Conservation (phyloP, 1,140 invertebrate species). For the Apis dorsata region DNA sequence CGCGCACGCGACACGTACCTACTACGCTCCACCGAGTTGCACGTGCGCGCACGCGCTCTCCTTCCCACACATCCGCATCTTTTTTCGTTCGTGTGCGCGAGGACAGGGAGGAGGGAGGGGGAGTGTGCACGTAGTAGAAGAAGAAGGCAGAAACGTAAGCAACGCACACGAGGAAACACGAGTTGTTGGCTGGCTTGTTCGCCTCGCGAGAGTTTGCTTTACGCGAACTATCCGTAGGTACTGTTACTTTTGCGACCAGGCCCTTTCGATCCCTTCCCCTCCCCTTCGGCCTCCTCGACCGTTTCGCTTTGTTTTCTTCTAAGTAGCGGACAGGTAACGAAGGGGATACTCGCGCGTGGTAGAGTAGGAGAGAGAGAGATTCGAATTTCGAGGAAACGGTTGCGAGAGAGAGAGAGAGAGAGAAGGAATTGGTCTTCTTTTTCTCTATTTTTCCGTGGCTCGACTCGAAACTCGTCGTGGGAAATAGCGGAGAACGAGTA, state of each 20-base stretch:
- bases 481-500: conserved; percentile 30
- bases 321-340: conserved; percentile 29
- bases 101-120: not conserved
- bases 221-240: conserved; percentile 76
- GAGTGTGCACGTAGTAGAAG: not conserved
- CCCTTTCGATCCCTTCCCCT: conserved; percentile 69
- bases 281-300: conserved; percentile 4
- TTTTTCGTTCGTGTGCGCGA: conserved; percentile 23
- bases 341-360: not conserved
- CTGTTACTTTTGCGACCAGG: conserved; percentile 76
- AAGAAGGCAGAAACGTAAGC: not conserved
- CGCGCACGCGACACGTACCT: conserved; percentile 49
- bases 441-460: not conserved
- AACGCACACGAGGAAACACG: not conserved
- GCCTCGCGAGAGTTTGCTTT: conserved; percentile 57
- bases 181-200: conserved; percentile 20
- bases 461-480: conserved; percentile 7
- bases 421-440: not conserved
- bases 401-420: not conserved
- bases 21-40: conserved; percentile 28
- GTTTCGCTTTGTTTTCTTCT: conserved; percentile 39
- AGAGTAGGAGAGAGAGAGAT: not conserved
- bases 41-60: conserved; percentile 51
- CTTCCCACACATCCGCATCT: conserved; percentile 39
- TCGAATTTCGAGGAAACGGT: conserved; percentile 1